These are phyloP conservation scores for Drosophila anomelani DNA, from an alignment of 2,888 invertebrate species.

Conservation along the genomic window DNA sequence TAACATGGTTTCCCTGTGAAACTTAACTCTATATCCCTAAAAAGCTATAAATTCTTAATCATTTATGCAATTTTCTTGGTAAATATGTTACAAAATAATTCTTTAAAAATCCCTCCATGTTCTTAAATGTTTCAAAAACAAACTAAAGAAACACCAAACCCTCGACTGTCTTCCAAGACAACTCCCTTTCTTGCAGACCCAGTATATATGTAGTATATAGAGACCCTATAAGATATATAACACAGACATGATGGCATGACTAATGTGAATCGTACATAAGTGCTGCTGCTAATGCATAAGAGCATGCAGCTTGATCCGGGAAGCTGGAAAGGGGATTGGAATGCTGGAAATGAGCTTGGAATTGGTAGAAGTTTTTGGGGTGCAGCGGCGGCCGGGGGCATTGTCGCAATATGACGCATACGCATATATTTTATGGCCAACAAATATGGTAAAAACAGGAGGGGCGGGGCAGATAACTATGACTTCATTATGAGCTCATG, in stretches of 20 bases:
- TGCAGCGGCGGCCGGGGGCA: conserved; percentile 12
- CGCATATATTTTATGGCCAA: conserved; percentile 60
- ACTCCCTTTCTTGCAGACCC: neutral
- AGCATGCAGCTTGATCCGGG: conserved; percentile 9
- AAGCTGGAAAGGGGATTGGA: conserved; percentile 1
- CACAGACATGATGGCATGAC: conserved; percentile 37
- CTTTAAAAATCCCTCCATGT: neutral
- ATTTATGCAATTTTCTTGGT: too few species aligned
- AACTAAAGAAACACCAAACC: neutral
- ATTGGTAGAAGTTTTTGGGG: neutral
- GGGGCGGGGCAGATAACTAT: conserved; percentile 58
- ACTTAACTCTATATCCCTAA: too few species aligned
- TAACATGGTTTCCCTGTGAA: too few species aligned
- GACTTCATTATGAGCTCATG: conserved; percentile 74
- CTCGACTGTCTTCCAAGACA: neutral
- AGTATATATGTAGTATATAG: neutral
- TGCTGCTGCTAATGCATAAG: conserved; percentile 55
- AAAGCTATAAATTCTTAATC: too few species aligned
- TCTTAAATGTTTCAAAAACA: neutral
- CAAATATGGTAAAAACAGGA: conserved; percentile 53
- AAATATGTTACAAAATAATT: neutral
- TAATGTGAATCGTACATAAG: conserved; percentile 54
- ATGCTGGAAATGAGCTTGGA: conserved; percentile 1
- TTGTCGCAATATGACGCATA: conserved; percentile 70
- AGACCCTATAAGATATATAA: conserved; percentile 3